These are phyloP conservation scores for Solea solea DNA, from an alignment of 2,113 vertebrate species.

Conservation along the genomic window DNA sequence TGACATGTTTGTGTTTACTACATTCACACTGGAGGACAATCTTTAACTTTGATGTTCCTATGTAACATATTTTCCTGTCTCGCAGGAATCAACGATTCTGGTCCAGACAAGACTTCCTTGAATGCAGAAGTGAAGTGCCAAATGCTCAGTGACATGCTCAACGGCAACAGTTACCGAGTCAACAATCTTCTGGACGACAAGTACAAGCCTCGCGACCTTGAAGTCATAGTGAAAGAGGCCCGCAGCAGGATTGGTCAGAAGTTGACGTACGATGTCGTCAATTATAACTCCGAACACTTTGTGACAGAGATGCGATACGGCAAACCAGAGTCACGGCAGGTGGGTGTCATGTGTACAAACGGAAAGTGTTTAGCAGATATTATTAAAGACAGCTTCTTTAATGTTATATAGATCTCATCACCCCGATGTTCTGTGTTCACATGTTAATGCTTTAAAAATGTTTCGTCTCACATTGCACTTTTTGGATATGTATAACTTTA, in stretches of 20 bases:
- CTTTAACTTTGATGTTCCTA: no score
- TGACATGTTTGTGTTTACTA: background rate
- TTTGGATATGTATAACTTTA: no score
- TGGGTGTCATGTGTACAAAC: background rate
- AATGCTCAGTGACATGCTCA: slow-evolving; percentile 73
- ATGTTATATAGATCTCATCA: no score
- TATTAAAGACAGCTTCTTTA: no score
- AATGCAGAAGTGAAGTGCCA: slow-evolving; percentile 83
- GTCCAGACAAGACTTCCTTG: slow-evolving; percentile 71
- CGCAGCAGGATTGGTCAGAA: slow-evolving; percentile 47
- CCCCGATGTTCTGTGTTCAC: no score
- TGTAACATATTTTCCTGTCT: background rate
- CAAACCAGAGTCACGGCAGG: slow-evolving; percentile 82
- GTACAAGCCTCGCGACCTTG: slow-evolving; percentile 46
- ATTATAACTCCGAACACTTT: slow-evolving; percentile 85
- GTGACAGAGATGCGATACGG: slow-evolving; percentile 83
- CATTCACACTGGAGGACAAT: no score
- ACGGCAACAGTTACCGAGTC: slow-evolving; percentile 60
- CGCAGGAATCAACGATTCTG: slow-evolving; percentile 24
- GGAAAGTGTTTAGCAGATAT: no score
- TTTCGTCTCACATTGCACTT: no score
- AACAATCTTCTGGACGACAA: slow-evolving; percentile 80
- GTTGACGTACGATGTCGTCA: slow-evolving; percentile 65
- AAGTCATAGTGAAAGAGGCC: slow-evolving; percentile 72
- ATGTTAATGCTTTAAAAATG: no score